Conservation (phyloP, 2,888 invertebrate species). For the Cyclophora punctaria region DNA sequence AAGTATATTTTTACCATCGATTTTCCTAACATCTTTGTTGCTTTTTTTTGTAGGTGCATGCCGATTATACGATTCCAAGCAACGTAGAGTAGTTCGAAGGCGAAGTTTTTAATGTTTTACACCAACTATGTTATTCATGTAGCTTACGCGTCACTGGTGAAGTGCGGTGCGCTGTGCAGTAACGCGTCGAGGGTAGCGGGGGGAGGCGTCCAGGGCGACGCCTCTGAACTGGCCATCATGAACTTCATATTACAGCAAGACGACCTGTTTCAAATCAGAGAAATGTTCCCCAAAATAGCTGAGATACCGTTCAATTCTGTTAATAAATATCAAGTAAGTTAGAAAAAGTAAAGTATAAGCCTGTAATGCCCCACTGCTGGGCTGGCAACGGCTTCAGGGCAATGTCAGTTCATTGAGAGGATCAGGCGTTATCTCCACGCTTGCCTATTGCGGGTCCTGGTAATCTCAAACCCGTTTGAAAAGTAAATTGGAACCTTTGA, state of each 20-base stretch:
- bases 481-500: not conserved
- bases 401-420: too few species aligned
- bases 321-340: constrained; percentile 87
- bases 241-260: constrained; percentile 79
- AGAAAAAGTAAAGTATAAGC: too few species aligned
- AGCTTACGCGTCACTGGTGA: constrained; percentile 60
- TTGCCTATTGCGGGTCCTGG: too few species aligned
- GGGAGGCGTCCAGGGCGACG: constrained; percentile 88
- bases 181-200: constrained; percentile 92
- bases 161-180: constrained; percentile 96
- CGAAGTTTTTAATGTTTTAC: too few species aligned
- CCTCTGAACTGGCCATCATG: constrained; percentile 93
- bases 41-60: too few species aligned
- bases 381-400: too few species aligned
- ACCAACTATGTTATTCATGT: not conserved
- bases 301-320: constrained; percentile 96
- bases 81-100: too few species aligned
- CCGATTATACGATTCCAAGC: too few species aligned
- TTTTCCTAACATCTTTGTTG: too few species aligned
- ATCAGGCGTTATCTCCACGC: too few species aligned
- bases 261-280: constrained; percentile 84
- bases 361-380: too few species aligned
- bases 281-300: constrained; percentile 87
- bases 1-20: not conserved
- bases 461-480: too few species aligned